Base-by-base conservation (phyloP, 1,140 invertebrate genomes). In the Sminthurides bifidus region DNA sequence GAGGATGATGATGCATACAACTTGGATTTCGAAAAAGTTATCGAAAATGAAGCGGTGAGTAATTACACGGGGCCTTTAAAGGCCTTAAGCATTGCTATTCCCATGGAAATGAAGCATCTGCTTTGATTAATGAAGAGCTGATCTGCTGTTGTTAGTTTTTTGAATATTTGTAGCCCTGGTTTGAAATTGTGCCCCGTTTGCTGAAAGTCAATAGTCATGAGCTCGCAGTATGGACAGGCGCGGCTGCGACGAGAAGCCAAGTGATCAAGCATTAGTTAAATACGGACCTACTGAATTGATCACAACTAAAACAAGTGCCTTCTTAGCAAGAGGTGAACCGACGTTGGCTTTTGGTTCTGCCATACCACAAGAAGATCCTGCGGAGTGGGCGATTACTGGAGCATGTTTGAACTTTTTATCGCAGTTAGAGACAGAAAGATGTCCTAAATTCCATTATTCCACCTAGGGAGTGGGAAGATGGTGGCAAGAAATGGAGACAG, bases 391-490 rank as follows among this genome's bases (percentile, higher is more conserved):
- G 12, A 26, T 48, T 30, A 19, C 44, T 5, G 27, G 10, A 19
- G 30, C 30, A 15, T 48, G 44, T 19, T 19, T 48, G 21, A 27
- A 48, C 26, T 23, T 48, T 6, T 21, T 48, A 19, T 26, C 12
- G 12, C 44, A 48, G 19, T 27, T 26, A 26, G 12, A 48, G 21
- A 48, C 44, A 8, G 44, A 48, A n/a, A 27, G 19, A 48, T 19
- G 24, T 48, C 24, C 24, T 48, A 4, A 48, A 48, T 19, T 14
- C 44, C 6, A 48, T 48, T 27, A 23, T 48, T 8, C 44, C 44
- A 14, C 44, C 44, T 10, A 48, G 30, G 24, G 44, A 48, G 21
- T 48, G 44, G 44, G 24, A 48, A 27, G 44, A 48, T 27, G 44
- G 19, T 15, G 8, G 3, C 24, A 5, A 27, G 24, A 10, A 26